Evolutionary conservation across 2,113 vertebrate genomes (phyloP), one percentile per base, ranked within the genome.

Genomic region (Corydoras maculifer): DNA sequence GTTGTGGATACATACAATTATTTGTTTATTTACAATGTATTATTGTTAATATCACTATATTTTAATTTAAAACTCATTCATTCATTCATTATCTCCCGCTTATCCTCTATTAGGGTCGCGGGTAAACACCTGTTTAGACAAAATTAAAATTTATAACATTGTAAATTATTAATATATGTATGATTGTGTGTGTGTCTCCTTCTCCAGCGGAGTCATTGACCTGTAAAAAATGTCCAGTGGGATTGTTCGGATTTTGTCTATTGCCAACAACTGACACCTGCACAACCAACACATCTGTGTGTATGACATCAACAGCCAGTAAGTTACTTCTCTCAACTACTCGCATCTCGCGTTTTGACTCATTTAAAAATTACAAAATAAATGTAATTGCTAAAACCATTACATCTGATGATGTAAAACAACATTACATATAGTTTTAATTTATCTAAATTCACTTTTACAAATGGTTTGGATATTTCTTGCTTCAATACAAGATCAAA

Each of bases 141-240:
- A 30, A 1, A 8, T 62, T 13, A 35, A 35, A 31, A 7, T 8
- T 14, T 32, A 3, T 32, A 62, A n/a, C 13, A 35, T 3, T n/a
- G 14, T n/a, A 6, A 2, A n/a, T 14, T n/a, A 32, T 61, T 13
- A 31, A 31, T 13, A 5, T 9, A 13, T 59, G 25, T 5, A 13
- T 31, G 9, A 43, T 5, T 5, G 4, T 43, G 35, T 54, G 14
- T 61, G 15, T 51, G 10, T 43, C 15, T 32, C 60, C 53, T n/a
- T 72, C n/a, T 65, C n/a, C 81, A 90, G 88, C 49, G 6, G 85
- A 90, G 0, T 83, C 86, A 7, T 82, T 90, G 69, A 51, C 8
- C 0, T 90, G 88, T 75, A 89, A 87, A 74, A 2, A 58, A 0
- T 90, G 88, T 68, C 0, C 0, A 0, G 18, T 83, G 0, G 63